Evolutionary conservation across 2,797 vertebrate genomes (phyloP), one percentile per base, ranked within the genome.

Genomic region (Hoplostethus mediterraneus): DNA sequence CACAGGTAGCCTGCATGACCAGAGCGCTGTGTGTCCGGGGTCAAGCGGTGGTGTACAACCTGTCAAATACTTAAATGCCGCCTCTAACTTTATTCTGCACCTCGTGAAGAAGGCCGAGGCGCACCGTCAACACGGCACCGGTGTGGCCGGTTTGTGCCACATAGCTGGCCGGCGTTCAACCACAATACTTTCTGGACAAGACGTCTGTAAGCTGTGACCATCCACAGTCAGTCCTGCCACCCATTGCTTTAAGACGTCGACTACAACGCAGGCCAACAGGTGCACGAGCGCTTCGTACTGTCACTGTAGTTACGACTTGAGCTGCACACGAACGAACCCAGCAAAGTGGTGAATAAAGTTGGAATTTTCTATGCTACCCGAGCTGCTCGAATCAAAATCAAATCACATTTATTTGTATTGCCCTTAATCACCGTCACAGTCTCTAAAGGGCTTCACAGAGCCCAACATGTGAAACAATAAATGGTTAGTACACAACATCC

Each of bases 241-340:
- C 21, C 21, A 21, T 21, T 21, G 21, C 21, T 21, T 21, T 21
- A 21, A 21, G 21, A 21, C 21, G 21, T 40, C 25, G 60, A 25
- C 49, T n/a, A 13, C 56, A 54, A 2, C 44, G 12, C 4, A 10
- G 44, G 55, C 61, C 81, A 76, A 77, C 69, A 80, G 71, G 75
- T 87, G 69, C 40, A 62, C 33, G 54, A 8, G 6, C 40, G 33
- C 14, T n/a, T 68, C 49, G 14, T 67, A 54, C 12, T 42, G 42
- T 53, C 68, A 6, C 31, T 31, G 55, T 48, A 44, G 77, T 73
- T 62, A 33, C 25, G 12, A 63, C 57, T 12, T 28, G 3, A 63
- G 10, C 55, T 33, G 54, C 40, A 57, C 30, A 21, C 16, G 1
- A 30, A 16, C 63, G 44, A 45, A n/a, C 60, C 12, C n/a, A 59